Conservation (phyloP, 2,888 invertebrate genomes). For the Eledone cirrhosa region DNA sequence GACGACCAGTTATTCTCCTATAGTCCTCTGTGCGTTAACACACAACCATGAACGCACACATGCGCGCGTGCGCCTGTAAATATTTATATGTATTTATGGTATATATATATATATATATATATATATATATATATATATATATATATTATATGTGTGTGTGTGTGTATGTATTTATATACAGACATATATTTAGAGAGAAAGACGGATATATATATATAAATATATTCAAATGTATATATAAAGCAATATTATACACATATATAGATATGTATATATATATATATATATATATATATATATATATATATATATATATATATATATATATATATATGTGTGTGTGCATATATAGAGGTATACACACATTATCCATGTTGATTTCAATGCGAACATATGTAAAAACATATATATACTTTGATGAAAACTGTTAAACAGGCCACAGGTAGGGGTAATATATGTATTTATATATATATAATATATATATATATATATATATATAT, state of each 20-base stretch:
- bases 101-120: slow-evolving; percentile 9
- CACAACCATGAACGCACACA: no score
- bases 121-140: slow-evolving; percentile 10
- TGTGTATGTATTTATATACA: neutral
- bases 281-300: slow-evolving; percentile 8
- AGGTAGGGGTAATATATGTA: no score
- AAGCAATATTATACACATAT: neutral
- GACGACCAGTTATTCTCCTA: no score
- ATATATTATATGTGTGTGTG: no score
- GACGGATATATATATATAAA: neutral
- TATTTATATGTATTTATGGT: neutral
- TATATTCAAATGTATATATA: neutral
- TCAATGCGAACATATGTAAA: no score
- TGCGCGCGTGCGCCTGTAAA: neutral
- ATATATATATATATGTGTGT: neutral
- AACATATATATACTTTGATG: no score
- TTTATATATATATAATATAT: no score
- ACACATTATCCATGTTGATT: neutral
- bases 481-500: no score
- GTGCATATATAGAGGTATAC: no score
- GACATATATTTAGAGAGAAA: neutral
- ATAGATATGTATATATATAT: neutral
- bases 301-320: slow-evolving; percentile 7
- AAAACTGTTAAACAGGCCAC: no score
- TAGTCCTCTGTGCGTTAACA: no score